A percentile compares a stretch with the other conserved stretches of the same genome.
Evolutionary conservation across 2,797 vertebrate genomes (phyloP).

Genomic region (Mus spretus): DNA sequence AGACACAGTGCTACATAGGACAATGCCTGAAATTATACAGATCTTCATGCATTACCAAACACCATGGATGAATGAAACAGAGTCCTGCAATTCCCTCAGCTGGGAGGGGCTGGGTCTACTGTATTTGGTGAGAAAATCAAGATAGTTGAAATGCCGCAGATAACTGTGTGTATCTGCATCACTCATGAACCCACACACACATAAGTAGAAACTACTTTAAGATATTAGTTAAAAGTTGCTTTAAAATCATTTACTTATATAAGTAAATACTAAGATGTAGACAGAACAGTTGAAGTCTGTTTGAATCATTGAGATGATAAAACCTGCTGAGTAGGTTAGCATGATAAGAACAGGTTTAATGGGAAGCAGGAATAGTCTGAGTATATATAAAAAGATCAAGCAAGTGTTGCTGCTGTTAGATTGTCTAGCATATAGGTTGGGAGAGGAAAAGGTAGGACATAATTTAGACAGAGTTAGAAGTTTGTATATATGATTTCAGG

Average conservation of each 20-base stretch:
- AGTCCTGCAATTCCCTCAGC: not conserved
- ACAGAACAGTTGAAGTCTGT: too few species aligned
- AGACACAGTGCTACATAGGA: fast-evolving
- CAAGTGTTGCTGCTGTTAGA: not conserved
- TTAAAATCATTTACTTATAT: too few species aligned
- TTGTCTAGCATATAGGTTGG: fast-evolving
- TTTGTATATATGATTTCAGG: too few species aligned
- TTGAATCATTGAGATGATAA: not conserved
- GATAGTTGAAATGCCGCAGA: too few species aligned
- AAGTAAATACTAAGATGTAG: too few species aligned
- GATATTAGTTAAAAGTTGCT: not conserved
- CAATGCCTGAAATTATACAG: not conserved
- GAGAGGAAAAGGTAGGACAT: not conserved
- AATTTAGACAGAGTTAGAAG: not conserved
- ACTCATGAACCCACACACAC: not conserved
- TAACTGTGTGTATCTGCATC: not conserved
- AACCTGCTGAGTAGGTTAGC: too few species aligned
- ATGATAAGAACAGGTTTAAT: too few species aligned
- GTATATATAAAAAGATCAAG: not conserved
- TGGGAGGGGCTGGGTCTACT: too few species aligned
- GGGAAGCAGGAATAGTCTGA: not conserved
- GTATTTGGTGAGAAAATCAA: not conserved
- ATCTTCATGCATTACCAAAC: not conserved
- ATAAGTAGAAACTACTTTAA: not conserved
- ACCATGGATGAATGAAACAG: not conserved